These are phyloP conservation scores for Piprites chloris DNA, from an alignment of 2,113 vertebrate species.

Conservation along the genomic window DNA sequence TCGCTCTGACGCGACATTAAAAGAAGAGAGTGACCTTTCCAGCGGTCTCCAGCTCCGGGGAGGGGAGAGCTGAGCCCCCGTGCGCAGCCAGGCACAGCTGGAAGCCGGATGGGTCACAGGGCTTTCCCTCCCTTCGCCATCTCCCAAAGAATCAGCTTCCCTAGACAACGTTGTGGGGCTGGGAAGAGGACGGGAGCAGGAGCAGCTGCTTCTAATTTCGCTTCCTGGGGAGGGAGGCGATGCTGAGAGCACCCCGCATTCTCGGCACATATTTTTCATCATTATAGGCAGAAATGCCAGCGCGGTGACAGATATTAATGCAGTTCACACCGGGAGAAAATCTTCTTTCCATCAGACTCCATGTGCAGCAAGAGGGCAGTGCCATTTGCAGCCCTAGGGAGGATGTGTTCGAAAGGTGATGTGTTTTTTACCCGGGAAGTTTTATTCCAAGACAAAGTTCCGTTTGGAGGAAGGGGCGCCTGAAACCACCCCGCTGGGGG, in stretches of 20 bases:
- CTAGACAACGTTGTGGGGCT: background rate
- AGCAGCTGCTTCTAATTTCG: constrained; percentile 47
- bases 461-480: background rate
- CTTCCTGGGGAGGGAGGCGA: constrained; percentile 13
- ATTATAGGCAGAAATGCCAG: constrained; percentile 80
- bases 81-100: background rate
- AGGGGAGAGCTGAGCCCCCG: background rate
- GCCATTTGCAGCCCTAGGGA: constrained; percentile 60
- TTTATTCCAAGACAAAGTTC: background rate
- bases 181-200: background rate
- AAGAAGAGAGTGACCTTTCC: constrained; percentile 35
- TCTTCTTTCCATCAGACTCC: constrained; percentile 73
- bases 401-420: constrained; percentile 32
- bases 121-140: background rate
- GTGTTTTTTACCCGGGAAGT: background rate
- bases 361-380: constrained; percentile 75
- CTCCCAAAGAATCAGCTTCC: background rate
- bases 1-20: background rate
- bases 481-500: fast-evolving
- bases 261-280: constrained; percentile 77
- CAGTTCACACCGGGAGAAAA: constrained; percentile 76
- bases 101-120: background rate
- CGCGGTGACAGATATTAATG: constrained; percentile 77
- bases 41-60: background rate
- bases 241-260: constrained; percentile 49